Evolutionary conservation across 2,113 vertebrate species (phyloP), one percentile per base, ranked within the genome.

Genomic region (Chaenogobius annularis): DNA sequence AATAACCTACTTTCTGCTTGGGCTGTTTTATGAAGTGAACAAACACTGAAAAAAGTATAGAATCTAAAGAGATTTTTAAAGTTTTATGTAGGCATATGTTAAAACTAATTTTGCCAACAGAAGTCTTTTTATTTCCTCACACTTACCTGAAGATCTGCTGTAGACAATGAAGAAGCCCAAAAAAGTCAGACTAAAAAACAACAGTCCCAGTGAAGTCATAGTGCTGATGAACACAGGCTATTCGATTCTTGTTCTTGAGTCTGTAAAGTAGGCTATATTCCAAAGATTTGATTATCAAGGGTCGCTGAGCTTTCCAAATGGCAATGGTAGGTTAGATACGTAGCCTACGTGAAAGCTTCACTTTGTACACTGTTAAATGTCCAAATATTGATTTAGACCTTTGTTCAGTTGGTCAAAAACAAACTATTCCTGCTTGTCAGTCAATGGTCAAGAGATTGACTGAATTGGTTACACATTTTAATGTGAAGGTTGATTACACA

Each of bases 341-440:
- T 19, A 13, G 66, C 55, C 68, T 74, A 72, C 19, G 63, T 81
- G 61, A 31, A 50, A 66, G 70, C 69, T 47, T 69, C 83, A 75
- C 62, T 87, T 69, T 89, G 82, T 82, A 68, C 82, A 69, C 71
- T 40, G 40, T 66, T 55, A 20, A 8, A 26, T 74, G 47, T 50
- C 13, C 80, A 89, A 87, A 83, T 90, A 86, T 89, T 89, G 85
- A 90, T 87, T 83, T 31, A 26, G 40, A 50, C 19, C 50, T 20
- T n/a, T 10, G 79, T 11, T 20, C 75, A 58, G 61, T 61, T 40
- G 43, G 48, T 74, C 66, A 73, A 68, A 85, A 82, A 73, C 63
- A 82, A 75, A 64, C 59, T 55, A 22, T 20, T 12, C 14, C 10
- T 13, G 14, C 0, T 1, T 3, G 17, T 31, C 2, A 58, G 0